Evolutionary conservation across 37 sponge, comb jelly and placozoan species (phyloP).

Genomic region (Petrosia ficiformis): DNA sequence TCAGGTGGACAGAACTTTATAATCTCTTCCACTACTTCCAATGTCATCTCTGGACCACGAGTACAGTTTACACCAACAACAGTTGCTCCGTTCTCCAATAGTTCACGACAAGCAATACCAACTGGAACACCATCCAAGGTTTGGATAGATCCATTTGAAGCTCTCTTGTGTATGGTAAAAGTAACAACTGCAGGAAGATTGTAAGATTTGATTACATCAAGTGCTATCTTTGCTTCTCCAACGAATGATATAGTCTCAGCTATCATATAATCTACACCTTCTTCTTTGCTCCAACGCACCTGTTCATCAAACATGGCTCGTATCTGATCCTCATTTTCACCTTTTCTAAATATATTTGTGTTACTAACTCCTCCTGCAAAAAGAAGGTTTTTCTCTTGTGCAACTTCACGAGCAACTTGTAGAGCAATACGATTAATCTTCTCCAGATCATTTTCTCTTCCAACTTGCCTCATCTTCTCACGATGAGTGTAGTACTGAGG

Average conservation of each 20-base stretch:
- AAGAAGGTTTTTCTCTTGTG: constrained; percentile 39
- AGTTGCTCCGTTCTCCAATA: constrained; percentile 51
- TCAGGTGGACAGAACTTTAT: constrained; percentile 39
- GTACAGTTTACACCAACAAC: constrained; percentile 51
- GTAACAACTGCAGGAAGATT: constrained; percentile 6
- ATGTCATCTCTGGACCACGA: constrained; percentile 47
- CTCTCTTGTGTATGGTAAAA: background rate
- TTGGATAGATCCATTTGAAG: background rate
- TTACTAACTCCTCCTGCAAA: constrained; percentile 55
- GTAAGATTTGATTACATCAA: constrained; percentile 53
- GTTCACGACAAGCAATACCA: constrained; percentile 27
- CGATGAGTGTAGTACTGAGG: constrained; percentile 62
- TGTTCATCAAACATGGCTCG: constrained; percentile 50
- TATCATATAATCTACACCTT: constrained; percentile 64
- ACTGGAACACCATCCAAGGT: constrained; percentile 42
- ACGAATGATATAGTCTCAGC: constrained; percentile 35
- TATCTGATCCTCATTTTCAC: constrained; percentile 18
- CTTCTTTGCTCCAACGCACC: constrained; percentile 54
- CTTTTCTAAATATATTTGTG: constrained; percentile 20
- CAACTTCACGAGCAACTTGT: constrained; percentile 50
- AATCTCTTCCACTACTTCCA: constrained; percentile 45
- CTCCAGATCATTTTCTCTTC: constrained; percentile 50
- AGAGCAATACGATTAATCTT: constrained; percentile 50
- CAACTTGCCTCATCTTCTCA: constrained; percentile 43
- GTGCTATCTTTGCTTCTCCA: constrained; percentile 43